Base-by-base conservation (phyloP, 2,888 invertebrate genomes). In the Tyria jacobaeae region DNA sequence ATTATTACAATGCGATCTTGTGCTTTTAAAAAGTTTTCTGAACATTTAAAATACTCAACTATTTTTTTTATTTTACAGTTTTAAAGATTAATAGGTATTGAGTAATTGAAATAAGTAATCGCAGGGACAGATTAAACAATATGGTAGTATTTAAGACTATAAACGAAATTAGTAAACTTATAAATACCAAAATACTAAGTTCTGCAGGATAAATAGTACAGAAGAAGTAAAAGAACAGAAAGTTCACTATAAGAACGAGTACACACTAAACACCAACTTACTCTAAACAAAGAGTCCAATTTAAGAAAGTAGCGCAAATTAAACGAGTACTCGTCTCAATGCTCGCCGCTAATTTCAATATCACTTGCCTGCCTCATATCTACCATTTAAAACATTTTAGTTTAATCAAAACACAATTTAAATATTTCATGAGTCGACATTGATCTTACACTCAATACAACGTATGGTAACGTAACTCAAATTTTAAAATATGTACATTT, bases 311-410 rank as follows among this genome's bases (percentile, higher is more conserved):
- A 82, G 89, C 92, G 92, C 93, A 92, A 93, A 92, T 85, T 83
- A 92, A 90, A 88, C 80, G 90, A 92, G 90, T 90, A 91, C 91
- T 87, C 91, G 90, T 84, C 89, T 81, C 89, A 83, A 85, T 87
- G 84, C 71, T 79, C 88, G 87, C 79, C 88, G 82, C 90, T 81
- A 85, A 85, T 64, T 73, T 69, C 74, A 70, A 67, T 68, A 66
- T 64, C 68, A 71, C 68, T 60, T 54, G 60, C 61, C 62, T 56
- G 66, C 65, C 64, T 71, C 73, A 21, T 56, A 63, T 77, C 78
- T 65, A 67, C 79, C 74, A 71, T 67, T 60, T 75, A 73, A 21
- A 47, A 35, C 35, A n/a, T 39, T 48, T 48, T 25, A 34, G n/a
- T 9, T 48, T 12, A 17, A 21, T 14, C 14, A 1, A 15, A 5